Conservation (phyloP, 2,888 invertebrate species). For the Linnaemya tessellans region DNA sequence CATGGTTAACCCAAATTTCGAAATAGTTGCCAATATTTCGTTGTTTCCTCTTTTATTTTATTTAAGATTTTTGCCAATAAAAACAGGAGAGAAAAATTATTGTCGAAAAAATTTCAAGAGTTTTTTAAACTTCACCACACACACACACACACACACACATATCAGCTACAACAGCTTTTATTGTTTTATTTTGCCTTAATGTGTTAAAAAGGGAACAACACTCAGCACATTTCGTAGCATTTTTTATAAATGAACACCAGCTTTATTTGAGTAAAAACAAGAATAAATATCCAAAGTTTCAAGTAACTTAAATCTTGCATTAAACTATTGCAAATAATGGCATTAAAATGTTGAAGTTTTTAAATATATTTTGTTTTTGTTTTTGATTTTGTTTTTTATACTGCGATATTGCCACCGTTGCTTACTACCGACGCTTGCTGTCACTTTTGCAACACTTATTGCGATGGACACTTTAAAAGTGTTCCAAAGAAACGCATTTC, state of each 20-base stretch:
- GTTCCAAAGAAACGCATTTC: background rate
- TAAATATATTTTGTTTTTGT: conserved; percentile 14
- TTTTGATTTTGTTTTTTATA: conserved; percentile 3
- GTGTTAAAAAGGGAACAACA: conserved; percentile 30
- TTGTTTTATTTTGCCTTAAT: conserved; percentile 7
- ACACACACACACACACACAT: conserved; percentile 20
- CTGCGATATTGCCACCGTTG: background rate
- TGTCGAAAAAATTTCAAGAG: conserved; percentile 28
- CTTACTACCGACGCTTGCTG: background rate
- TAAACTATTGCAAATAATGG: conserved; percentile 80
- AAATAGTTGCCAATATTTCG: conserved; percentile 45
- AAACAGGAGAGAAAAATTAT: conserved; percentile 44
- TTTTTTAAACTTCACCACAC: conserved; percentile 49
- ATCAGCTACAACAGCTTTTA: conserved; percentile 5
- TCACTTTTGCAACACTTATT: background rate
- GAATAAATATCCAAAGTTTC: conserved; percentile 72
- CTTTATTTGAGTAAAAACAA: conserved; percentile 39
- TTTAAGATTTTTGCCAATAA: conserved; percentile 48
- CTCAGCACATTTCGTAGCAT: conserved; percentile 9
- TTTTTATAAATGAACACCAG: background rate
- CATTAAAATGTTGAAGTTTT: conserved; percentile 58
- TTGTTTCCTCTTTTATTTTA: conserved; percentile 10
- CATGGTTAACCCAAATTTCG: conserved; percentile 64
- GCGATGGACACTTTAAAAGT: background rate
- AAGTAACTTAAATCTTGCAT: conserved; percentile 81